Evolutionary conservation across 2,797 vertebrate species (phyloP), one percentile per base, ranked within the genome.

Genomic region (Tympanoctomys barrerae): DNA sequence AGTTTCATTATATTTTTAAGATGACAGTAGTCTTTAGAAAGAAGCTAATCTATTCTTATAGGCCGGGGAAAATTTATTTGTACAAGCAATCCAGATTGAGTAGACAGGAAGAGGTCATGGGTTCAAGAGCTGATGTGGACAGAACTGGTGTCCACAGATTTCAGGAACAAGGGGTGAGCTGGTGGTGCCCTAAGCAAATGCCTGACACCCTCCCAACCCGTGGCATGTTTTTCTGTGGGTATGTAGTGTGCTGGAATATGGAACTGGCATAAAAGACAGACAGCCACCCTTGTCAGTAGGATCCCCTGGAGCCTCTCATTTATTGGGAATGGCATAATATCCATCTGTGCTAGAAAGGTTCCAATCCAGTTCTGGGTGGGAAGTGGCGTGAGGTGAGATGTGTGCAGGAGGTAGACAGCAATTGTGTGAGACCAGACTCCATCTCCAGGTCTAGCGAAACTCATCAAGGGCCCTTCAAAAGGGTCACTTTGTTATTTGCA

Each of bases 241-340:
- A 7, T 36, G 0, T 4, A n/a, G 28, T 4, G 2, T 42, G 19
- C 24, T 26, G 11, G 59, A 28, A 26, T 64, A 6, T 4, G 16
- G 9, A 39, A 6, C 4, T 31, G 89, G 68, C 31, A 89, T 62
- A 52, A 36, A 66, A 18, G 28, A 71, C 59, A 92, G 82, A 26
- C 33, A 1, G 62, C 13, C 1, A 1, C 24, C n/a, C 28, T 86
- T 12, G 19, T 73, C 5, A 71, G 84, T 19, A 31, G 66, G 54
- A 49, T 49, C 16, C 10, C 5, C 26, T 28, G 13, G 18, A 2
- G 14, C 31, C 33, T 59, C 42, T 71, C 12, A 1, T 52, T 73
- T 39, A 24, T 70, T 70, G 77, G 31, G 19, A 64, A 33, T 8
- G 3, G 28, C 22, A 21, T 4, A 31, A 31, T 0, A 7, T 10